Conservation (phyloP, 2,797 vertebrate species). For the Antrozous pallidus region DNA sequence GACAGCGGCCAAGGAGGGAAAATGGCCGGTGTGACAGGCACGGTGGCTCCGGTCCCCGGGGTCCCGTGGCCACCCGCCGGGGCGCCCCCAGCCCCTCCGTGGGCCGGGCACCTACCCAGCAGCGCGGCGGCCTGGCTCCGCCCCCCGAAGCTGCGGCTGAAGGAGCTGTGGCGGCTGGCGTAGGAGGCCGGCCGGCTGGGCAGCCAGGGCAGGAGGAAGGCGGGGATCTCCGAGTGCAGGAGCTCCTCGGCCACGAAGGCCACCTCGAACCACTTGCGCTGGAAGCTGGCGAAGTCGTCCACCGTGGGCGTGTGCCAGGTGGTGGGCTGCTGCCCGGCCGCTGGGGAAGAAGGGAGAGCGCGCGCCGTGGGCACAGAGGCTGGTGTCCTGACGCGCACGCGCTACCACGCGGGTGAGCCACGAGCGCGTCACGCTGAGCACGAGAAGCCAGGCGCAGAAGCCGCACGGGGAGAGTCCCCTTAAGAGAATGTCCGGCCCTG, state of each 20-base stretch:
- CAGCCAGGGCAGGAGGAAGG: constrained; percentile 96
- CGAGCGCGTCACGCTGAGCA: not conserved
- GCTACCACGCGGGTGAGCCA: not conserved
- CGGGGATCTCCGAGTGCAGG: constrained; percentile 93
- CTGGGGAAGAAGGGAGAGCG: constrained; percentile 60
- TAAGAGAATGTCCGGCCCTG: not conserved
- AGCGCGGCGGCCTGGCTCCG: constrained; percentile 98
- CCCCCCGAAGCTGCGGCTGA: constrained; percentile 99
- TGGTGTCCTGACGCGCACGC: not conserved
- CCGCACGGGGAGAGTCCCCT: not conserved
- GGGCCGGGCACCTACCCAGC: constrained; percentile 89
- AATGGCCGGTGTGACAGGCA: constrained; percentile 60
- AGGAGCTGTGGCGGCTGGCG: constrained; percentile 99
- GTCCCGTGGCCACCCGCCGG: constrained; percentile 69
- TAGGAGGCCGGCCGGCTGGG: constrained; percentile 98
- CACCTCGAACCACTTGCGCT: constrained; percentile 99
- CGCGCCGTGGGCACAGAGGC: not conserved
- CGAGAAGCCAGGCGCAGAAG: not conserved
- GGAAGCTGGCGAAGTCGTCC: constrained; percentile 95
- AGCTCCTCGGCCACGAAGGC: constrained; percentile 95
- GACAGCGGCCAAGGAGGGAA: not conserved
- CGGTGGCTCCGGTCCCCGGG: constrained; percentile 32
- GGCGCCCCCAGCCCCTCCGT: constrained; percentile 65
- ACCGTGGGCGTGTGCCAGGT: constrained; percentile 89
- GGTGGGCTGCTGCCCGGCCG: constrained; percentile 83